Evolutionary conservation across 1,140 invertebrate genomes (phyloP), one percentile per base, ranked within the genome.

Genomic region (Luehdorfia chinensis): DNA sequence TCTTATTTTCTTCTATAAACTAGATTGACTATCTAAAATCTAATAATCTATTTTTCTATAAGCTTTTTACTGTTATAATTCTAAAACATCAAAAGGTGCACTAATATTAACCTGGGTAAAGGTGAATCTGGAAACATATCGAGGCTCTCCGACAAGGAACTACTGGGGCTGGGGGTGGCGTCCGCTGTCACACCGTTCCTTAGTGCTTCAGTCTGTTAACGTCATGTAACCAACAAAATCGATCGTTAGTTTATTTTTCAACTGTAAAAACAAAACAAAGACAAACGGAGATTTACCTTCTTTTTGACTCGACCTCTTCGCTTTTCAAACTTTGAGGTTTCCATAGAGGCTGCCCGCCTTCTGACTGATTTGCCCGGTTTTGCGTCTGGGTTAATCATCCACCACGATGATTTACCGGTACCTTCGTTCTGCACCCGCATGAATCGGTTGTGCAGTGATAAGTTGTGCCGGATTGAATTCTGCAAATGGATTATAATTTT

Each of bases 391-490:
- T 99, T 99, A 68, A 99, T 95, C 92, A 99, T 98, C 98, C 98
- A 99, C 98, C 98, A 99, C 0, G 97, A 99, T 34, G 96, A 98
- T 84, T 99, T 99, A 4, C 98, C 98, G 0, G 98, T 99, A 5
- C 98, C 98, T 83, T 99, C 98, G 87, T 99, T 99, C 81, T 99
- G 98, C 1, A 99, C 97, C 31, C 98, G 90, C 96, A 99, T 99
- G 86, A 99, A 99, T 34, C 97, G 94, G 88, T 97, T 99, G 90
- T 99, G 98, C 15, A 99, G 90, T 14, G 98, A 99, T 56, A 99
- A 89, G 87, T 99, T 99, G 89, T 99, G 98, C 48, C 98, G 93
- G 75, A 99, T 99, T 6, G 98, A 99, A 87, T 99, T 99, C 98
- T 99, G 93, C 15, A 66, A 71, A 45, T 66, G 16, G 53, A 49